Evolutionary conservation across 2,888 invertebrate genomes (phyloP).

Genomic region (Leucophenga maculata): DNA sequence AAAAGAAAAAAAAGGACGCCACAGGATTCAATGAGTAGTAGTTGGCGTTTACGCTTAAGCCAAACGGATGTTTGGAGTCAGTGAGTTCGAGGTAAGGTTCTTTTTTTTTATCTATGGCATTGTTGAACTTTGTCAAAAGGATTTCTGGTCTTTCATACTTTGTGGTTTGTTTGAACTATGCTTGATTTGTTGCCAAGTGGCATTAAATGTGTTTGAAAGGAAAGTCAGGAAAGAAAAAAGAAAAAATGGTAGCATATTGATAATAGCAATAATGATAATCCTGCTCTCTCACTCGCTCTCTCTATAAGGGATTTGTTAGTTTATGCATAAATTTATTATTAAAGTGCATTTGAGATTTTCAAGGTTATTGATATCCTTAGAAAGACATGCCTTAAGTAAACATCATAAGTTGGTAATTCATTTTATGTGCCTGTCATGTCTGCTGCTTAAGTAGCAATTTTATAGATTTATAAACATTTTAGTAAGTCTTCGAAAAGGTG

Average conservation of each 20-base stretch:
- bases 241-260: background rate
- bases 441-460: too few species aligned
- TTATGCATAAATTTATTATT: background rate
- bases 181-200: constrained; percentile 42
- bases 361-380: background rate
- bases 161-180: constrained; percentile 29
- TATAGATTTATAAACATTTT: too few species aligned
- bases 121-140: constrained; percentile 39
- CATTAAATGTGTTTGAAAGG: constrained; percentile 35
- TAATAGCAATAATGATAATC: background rate
- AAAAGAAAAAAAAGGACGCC: background rate
- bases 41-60: constrained; percentile 24
- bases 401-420: constrained; percentile 17
- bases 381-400: background rate
- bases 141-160: constrained; percentile 15
- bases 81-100: background rate
- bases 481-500: too few species aligned
- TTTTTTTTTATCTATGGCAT: constrained; percentile 5
- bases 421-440: background rate
- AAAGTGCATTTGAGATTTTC: constrained; percentile 1
- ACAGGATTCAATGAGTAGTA: background rate
- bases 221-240: constrained; percentile 18
- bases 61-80: constrained; percentile 36
- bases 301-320: constrained; percentile 9
- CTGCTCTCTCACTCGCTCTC: background rate